These are phyloP conservation scores for Triplophysa siluroides DNA, from an alignment of 2,113 vertebrate species.

Conservation along the genomic window DNA sequence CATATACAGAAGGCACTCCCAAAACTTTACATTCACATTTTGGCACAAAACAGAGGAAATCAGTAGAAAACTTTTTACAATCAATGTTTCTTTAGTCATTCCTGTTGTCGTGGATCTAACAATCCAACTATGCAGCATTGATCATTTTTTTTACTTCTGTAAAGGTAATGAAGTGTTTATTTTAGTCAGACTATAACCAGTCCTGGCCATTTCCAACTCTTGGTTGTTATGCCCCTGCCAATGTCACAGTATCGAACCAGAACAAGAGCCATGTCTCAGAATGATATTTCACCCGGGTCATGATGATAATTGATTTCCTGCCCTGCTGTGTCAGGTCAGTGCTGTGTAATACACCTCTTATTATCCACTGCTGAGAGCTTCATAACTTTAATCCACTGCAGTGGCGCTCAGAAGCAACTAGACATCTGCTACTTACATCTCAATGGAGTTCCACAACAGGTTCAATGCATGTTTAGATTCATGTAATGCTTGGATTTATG, in stretches of 20 bases:
- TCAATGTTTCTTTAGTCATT: neutral
- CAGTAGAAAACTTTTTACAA: neutral
- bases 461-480: neutral
- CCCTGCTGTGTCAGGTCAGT: conserved; percentile 25
- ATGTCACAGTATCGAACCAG: conserved; percentile 16
- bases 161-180: conserved; percentile 18
- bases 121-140: neutral
- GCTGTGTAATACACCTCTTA: conserved; percentile 38
- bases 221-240: conserved; percentile 2
- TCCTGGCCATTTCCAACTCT: conserved; percentile 4
- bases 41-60: too few species aligned
- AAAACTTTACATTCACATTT: too few species aligned
- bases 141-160: neutral
- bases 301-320: conserved; percentile 52
- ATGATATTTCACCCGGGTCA: conserved; percentile 1
- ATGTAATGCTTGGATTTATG: neutral
- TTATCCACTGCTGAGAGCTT: conserved; percentile 37
- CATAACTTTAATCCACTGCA: conserved; percentile 52
- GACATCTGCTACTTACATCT: conserved; percentile 25
- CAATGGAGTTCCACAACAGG: neutral
- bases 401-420: neutral
- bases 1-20: too few species aligned
- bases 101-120: too few species aligned
- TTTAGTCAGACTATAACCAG: conserved; percentile 9
- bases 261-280: neutral